Evolutionary conservation across 2,888 invertebrate species (phyloP), one percentile per base, ranked within the genome.

Genomic region (Eupithecia dodoneata): DNA sequence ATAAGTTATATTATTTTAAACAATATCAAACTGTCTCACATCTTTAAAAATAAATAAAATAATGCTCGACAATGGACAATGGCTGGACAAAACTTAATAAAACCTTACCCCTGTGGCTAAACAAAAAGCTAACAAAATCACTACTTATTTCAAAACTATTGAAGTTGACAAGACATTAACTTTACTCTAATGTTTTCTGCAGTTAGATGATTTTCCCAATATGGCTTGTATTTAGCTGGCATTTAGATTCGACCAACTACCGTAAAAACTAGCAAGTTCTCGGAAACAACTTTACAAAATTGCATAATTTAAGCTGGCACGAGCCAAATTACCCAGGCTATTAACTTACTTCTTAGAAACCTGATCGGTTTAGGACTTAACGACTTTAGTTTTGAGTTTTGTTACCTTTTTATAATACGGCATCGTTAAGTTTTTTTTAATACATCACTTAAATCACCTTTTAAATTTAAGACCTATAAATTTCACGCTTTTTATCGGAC

Each of bases 321-420:
- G 93, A 90, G 93, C 92, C 92, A 92, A 92, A 90, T 88, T 87
- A 85, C 86, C 82, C 77, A 70, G 76, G 75, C 81, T 70, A 84
- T 82, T 87, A 86, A 81, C 76, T 78, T 78, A 52, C 72, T 91
- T 91, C 91, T 82, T 70, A 86, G 91, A 91, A 90, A 84, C 80
- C 82, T 76, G 80, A 83, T 80, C 84, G 83, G 86, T 86, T 86
- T 84, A 73, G 80, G 63, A 83, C 73, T 79, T 83, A 88, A 86
- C 81, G 78, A 83, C 82, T 83, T 77, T n/a, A 78, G 80, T 76
- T 77, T 73, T 66, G 45, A 67, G 72, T 79, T 81, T 79, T 80
- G 72, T 80, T 76, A 63, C 78, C 71, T 82, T 81, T 78, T 80
- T 81, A 69, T 69, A 52, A 74, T 70, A 70, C 42, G 15, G 76